Evolutionary conservation across 2,797 vertebrate genomes (phyloP).

Genomic region (Clangula hyemalis): DNA sequence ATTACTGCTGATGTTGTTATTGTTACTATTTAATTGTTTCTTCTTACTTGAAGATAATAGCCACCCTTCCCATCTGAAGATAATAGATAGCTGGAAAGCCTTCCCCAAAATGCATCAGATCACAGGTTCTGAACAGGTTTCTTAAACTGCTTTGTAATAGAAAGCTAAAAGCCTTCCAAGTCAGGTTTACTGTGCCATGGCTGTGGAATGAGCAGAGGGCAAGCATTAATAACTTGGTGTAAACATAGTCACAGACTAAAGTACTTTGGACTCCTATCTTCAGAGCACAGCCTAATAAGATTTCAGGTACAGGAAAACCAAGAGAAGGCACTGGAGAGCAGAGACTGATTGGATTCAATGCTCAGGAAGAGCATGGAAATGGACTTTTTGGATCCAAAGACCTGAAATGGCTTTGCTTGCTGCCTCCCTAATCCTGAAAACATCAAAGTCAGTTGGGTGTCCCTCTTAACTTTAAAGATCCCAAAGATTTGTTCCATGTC

Average conservation of each 20-base stretch:
- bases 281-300: neutral
- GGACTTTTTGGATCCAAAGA: neutral
- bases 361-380: neutral
- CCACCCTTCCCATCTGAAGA: neutral
- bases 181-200: neutral
- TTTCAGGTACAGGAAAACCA: neutral
- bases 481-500: neutral
- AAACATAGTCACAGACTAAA: neutral
- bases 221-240: neutral
- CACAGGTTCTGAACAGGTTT: neutral
- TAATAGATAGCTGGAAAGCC: neutral
- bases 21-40: neutral
- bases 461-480: neutral
- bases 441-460: neutral
- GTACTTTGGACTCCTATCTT: neutral
- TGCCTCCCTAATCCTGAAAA: neutral
- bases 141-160: neutral
- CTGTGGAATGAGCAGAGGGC: neutral
- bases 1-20: no score
- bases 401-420: neutral
- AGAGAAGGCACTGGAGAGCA: neutral
- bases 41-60: slow-evolving; percentile 12
- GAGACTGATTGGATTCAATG: neutral
- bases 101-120: neutral
- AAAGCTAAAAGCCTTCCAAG: slow-evolving; percentile 25